Base-by-base conservation (phyloP, 2,113 vertebrate species). In the Onychostruthus taczanowskii region DNA sequence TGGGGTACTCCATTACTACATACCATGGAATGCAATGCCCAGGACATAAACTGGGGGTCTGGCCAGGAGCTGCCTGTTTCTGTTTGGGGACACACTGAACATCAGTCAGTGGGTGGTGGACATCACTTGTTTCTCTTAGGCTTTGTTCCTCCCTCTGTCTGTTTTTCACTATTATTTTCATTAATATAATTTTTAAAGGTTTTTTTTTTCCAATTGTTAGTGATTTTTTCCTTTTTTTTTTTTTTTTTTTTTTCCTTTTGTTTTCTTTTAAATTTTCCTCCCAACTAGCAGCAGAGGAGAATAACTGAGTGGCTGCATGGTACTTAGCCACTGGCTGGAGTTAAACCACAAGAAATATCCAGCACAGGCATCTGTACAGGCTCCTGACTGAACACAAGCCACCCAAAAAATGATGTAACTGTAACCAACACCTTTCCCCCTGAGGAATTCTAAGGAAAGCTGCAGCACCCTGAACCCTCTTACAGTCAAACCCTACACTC, bases 101-200 rank as follows among this genome's bases (percentile, higher is more conserved):
- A 31, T 61, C 0, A 0, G 16, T 47, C 28, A 16, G 14, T 2
- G 11, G 20, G 2, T 55, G 5, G 3, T 31, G 21, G 35, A 41
- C 15, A 50, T 20, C 1, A 20, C 1, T 41, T 35, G 7, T 26
- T 82, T 61, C 24, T 68, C 30, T 35, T 16, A 5, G 3, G 4
- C 4, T 67, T 67, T 44, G 8, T 18, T 68, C 11, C 6, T 47
- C 17, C 7, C 9, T n/a, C 23, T 44, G 10, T 58, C 52, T 52
- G 10, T 7, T 39, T 74, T 61, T 53, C 16, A 39, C 46, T 24
- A 33, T 16, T 52, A 24, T 7, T 24, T 10, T 9, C 5, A n/a
- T 16, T 52, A 52, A 31, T 31, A 18, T 22, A 1, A 13, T 27
- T 22, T 56, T 59, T 27, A 27, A 50, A 50, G 13, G n/a, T n/a